These are phyloP conservation scores for Clitarchus hookeri DNA, from an alignment of 2,888 invertebrate genomes.

Conservation along the genomic window DNA sequence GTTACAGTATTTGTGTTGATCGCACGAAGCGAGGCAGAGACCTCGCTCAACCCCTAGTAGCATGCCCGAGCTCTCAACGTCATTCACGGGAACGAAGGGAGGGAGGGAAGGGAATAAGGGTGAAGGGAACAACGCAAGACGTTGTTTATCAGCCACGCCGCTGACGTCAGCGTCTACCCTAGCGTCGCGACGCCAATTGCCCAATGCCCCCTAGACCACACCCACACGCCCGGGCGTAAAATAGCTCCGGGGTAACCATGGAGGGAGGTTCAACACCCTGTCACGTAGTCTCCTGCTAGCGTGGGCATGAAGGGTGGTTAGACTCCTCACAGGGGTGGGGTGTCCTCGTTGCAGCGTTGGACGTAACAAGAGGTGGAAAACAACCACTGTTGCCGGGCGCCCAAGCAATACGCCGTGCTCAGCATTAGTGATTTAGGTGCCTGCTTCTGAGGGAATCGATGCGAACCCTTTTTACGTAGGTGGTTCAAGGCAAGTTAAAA, in stretches of 20 bases:
- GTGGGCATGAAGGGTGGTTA: background rate
- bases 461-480: no score
- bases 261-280: background rate
- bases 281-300: background rate
- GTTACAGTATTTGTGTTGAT: no score
- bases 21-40: no score
- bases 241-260: no score
- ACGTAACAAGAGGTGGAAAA: no score
- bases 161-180: background rate
- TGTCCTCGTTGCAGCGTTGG: no score
- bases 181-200: background rate
- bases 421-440: no score
- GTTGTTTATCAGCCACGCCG: conserved; percentile 1
- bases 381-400: no score
- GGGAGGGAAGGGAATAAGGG: background rate
- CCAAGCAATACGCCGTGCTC: no score
- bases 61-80: background rate
- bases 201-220: background rate
- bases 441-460: no score
- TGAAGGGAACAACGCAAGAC: background rate
- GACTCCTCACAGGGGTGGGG: no score
- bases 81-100: background rate
- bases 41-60: background rate
- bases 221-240: background rate
- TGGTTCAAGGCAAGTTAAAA: no score